Evolutionary conservation across 1,140 invertebrate genomes (phyloP).

Genomic region (Drosophila elegans): DNA sequence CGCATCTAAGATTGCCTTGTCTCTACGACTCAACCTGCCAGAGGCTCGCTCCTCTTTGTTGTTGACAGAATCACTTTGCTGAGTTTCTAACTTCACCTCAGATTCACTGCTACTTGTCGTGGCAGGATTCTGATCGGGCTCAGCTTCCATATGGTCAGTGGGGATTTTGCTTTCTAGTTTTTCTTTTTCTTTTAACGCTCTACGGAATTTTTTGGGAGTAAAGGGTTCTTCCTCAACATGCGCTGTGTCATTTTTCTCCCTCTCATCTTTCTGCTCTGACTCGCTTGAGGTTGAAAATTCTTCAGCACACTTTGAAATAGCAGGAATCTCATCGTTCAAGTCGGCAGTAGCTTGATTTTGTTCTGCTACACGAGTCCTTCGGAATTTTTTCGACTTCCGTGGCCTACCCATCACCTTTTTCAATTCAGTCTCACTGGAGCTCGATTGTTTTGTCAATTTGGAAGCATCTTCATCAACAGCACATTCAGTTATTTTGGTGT

Average conservation of each 20-base stretch:
- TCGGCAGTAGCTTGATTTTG: not conserved
- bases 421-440: conserved; percentile 6
- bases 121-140: not conserved
- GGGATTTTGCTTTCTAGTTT: not conserved
- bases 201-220: conserved; percentile 6
- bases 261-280: not conserved
- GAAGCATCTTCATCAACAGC: not conserved
- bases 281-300: conserved; percentile 8
- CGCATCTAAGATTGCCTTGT: not conserved
- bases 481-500: not conserved
- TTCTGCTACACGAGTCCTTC: not conserved
- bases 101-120: no score
- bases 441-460: not conserved
- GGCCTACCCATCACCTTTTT: not conserved
- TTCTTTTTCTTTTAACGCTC: not conserved
- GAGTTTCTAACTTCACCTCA: not conserved
- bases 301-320: conserved; percentile 2
- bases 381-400: not conserved
- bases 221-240: not conserved
- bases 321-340: not conserved
- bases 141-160: not conserved
- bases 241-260: not conserved
- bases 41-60: conserved; percentile 1
- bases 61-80: not conserved
- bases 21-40: conserved; percentile 4